Conservation (phyloP, 2,888 invertebrate species). For the Cyclophora albipunctata region DNA sequence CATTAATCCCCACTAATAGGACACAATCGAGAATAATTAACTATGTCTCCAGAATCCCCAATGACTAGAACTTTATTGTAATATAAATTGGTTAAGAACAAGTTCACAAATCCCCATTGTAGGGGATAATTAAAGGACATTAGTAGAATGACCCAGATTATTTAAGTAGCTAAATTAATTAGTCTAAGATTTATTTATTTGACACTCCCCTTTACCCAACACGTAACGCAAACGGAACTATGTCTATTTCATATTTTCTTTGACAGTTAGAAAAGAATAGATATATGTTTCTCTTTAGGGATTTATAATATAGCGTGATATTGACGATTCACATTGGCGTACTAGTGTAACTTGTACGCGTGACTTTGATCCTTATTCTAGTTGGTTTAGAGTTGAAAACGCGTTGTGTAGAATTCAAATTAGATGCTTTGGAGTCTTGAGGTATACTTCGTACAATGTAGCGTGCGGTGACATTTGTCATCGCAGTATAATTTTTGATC, state of each 20-base stretch:
- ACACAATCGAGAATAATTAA: too few species aligned
- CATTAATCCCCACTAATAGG: too few species aligned
- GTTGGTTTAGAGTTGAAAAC: slow-evolving; percentile 8
- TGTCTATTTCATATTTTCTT: neutral
- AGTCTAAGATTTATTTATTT: slow-evolving; percentile 8
- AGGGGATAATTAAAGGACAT: too few species aligned
- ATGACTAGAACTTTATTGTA: too few species aligned
- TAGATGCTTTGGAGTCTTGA: too few species aligned
- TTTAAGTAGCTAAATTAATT: slow-evolving; percentile 12
- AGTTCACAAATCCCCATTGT: too few species aligned
- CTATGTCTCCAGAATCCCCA: too few species aligned
- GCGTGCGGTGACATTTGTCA: too few species aligned
- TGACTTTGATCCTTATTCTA: slow-evolving; percentile 1
- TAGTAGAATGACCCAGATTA: neutral
- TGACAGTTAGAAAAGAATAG: slow-evolving; percentile 3
- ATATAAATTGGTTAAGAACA: too few species aligned
- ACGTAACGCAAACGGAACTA: neutral
- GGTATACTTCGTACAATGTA: too few species aligned
- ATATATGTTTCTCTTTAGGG: neutral
- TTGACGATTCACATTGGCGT: slow-evolving; percentile 4
- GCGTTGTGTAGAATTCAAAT: neutral
- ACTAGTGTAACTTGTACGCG: slow-evolving; percentile 7
- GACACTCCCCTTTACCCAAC: neutral
- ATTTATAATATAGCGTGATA: neutral
- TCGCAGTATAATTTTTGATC: too few species aligned